Evolutionary conservation across 2,797 vertebrate species (phyloP).

Genomic region (Aldrovandia affinis): DNA sequence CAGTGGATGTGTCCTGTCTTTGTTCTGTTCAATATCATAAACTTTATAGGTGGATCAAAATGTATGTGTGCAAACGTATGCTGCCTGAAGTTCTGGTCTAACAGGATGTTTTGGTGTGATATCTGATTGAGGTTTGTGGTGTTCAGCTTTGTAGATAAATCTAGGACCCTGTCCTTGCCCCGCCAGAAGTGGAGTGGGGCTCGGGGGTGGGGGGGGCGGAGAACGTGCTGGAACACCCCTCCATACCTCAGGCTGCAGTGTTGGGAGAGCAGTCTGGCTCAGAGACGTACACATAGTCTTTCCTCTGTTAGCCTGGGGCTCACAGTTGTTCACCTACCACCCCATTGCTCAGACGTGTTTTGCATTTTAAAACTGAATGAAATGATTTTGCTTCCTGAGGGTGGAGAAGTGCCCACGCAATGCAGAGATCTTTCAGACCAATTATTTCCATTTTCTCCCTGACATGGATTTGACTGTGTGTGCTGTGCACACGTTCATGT

Average conservation of each 20-base stretch:
- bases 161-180: background rate
- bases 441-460: background rate
- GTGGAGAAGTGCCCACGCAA: no score
- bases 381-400: background rate
- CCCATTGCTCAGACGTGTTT: background rate
- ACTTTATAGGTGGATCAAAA: background rate
- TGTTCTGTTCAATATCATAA: background rate
- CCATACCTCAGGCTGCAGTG: background rate
- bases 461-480: background rate
- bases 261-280: background rate
- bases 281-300: background rate
- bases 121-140: background rate
- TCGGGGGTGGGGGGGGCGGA: background rate
- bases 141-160: background rate
- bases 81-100: background rate
- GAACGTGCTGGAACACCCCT: background rate
- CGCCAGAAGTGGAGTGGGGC: background rate
- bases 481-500: background rate
- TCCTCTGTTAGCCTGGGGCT: background rate
- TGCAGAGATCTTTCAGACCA: background rate
- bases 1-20: background rate
- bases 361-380: background rate
- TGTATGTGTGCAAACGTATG: background rate
- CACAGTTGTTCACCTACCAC: background rate
- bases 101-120: constrained; percentile 1